phyloP scores from a whole-genome alignment of 2,888 invertebrate genomes.

The Arenicola marina region DNA sequence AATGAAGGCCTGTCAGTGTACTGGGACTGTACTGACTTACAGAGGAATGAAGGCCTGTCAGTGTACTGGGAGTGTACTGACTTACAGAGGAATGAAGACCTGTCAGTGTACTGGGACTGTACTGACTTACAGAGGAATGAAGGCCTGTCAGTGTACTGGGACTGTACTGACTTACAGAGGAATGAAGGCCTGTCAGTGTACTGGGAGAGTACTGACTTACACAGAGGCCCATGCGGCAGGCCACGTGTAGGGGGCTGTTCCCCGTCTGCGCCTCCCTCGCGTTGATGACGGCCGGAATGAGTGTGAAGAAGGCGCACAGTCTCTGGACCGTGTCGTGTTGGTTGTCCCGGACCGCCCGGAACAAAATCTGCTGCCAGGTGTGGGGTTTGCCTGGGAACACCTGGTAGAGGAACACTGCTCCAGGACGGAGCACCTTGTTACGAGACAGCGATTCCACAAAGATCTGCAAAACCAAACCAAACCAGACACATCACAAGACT shows the following conservation, averaged over 20 bases:
- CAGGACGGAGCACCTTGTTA: slow-evolving; percentile 52
- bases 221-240: slow-evolving; percentile 53
- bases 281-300: slow-evolving; percentile 53
- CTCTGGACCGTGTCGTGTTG: slow-evolving; percentile 53
- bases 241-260: slow-evolving; percentile 55
- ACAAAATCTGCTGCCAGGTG: slow-evolving; percentile 52
- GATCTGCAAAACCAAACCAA: slow-evolving; percentile 42
- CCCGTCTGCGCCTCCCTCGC: slow-evolving; percentile 51
- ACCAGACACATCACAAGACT: no score
- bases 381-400: slow-evolving; percentile 55
- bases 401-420: slow-evolving; percentile 55
- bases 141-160: no score
- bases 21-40: no score
- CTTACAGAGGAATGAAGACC: no score
- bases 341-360: slow-evolving; percentile 51
- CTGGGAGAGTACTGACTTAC: no score
- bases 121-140: no score
- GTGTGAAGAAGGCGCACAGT: slow-evolving; percentile 55
- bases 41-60: no score
- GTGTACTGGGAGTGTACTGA: no score
- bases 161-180: no score
- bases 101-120: no score
- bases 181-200: no score
- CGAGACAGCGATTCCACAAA: slow-evolving; percentile 53
- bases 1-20: no score